Conservation (phyloP, 2,113 vertebrate genomes). For the Oenanthe melanoleuca region DNA sequence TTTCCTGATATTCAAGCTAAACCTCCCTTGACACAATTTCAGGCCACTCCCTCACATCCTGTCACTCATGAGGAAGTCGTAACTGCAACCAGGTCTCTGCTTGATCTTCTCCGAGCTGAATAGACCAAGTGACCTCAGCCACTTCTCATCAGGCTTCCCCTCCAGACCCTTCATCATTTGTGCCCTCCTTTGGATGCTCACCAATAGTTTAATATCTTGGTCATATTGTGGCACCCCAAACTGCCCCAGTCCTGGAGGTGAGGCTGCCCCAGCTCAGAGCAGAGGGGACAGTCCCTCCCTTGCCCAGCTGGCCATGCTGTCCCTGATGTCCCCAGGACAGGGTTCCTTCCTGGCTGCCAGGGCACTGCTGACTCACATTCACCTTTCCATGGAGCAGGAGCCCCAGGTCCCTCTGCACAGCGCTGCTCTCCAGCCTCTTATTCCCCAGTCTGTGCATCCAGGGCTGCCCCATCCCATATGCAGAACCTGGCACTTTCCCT, state of each 20-base stretch:
- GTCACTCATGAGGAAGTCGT: not conserved
- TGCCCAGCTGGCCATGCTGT: rapidly evolving
- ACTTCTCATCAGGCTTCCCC: rapidly evolving
- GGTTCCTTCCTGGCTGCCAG: not conserved
- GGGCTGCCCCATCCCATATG: rapidly evolving
- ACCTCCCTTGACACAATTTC: not conserved
- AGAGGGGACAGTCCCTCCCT: not conserved
- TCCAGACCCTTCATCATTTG: rapidly evolving
- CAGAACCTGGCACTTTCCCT: not conserved
- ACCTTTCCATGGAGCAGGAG: rapidly evolving
- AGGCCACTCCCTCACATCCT: not conserved
- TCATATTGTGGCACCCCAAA: not conserved
- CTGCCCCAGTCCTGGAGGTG: no score
- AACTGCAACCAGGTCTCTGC: not conserved
- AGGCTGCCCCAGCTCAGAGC: rapidly evolving
- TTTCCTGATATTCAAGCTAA: not conserved
- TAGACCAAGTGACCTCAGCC: not conserved
- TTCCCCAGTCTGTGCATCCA: not conserved
- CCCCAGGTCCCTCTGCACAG: not conserved
- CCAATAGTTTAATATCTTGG: rapidly evolving
- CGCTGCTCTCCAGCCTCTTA: rapidly evolving
- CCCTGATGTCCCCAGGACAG: not conserved
- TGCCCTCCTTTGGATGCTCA: not conserved
- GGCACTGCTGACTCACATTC: not conserved
- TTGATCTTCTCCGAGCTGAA: not conserved